Conservation (phyloP, 2,797 vertebrate genomes). For the Crenuchus spilurus region DNA sequence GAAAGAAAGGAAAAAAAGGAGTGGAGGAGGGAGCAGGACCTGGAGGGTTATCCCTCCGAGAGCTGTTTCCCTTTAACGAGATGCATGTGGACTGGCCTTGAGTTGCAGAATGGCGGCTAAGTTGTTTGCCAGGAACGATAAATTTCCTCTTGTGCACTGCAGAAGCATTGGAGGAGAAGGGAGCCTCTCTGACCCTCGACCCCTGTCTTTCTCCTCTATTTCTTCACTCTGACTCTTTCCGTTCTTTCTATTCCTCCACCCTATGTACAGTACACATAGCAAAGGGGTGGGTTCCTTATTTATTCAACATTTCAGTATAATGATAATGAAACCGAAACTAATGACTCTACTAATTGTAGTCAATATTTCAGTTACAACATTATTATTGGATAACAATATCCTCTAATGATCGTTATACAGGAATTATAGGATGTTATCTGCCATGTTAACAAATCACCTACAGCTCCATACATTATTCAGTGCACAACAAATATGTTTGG, state of each 20-base stretch:
- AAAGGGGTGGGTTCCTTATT: no score
- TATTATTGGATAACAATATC: no score
- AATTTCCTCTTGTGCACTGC: constrained; percentile 57
- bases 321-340: no score
- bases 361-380: no score
- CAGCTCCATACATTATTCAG: no score
- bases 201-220: constrained; percentile 49
- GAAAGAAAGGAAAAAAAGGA: background rate
- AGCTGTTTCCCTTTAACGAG: constrained; percentile 58
- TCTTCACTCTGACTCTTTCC: constrained; percentile 48
- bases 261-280: background rate
- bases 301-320: no score
- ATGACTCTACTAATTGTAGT: no score
- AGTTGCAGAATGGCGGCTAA: constrained; percentile 59
- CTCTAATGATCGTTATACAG: no score
- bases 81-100: constrained; percentile 58
- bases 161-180: constrained; percentile 47
- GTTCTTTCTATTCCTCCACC: background rate
- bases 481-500: no score
- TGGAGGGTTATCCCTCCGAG: constrained; percentile 59
- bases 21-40: background rate
- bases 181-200: constrained; percentile 46
- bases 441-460: no score
- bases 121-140: constrained; percentile 64
- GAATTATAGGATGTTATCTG: no score